Evolutionary conservation across 1,140 invertebrate genomes (phyloP), one percentile per base, ranked within the genome.

Genomic region (Magallana ariakensis): DNA sequence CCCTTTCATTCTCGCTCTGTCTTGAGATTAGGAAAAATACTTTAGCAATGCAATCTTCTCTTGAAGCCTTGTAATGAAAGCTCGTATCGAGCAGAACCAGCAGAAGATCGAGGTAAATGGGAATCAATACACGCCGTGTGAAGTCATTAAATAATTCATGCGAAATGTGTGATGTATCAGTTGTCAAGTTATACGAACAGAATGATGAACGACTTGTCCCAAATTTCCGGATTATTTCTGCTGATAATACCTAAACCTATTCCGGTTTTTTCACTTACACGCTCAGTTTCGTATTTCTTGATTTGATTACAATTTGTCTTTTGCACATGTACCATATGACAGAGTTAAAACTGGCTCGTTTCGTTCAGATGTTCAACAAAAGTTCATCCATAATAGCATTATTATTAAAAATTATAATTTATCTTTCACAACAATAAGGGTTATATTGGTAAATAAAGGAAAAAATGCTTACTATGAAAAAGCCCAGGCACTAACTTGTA

Each of bases 401-500:
- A 46, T 46, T 46, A 46, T 5, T 4, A 46, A 46, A 46, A 46
- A 46, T 46, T 46, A 2, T 46, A 5, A 46, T 46, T 4, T 46
- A 4, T 46, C 33, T 46, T 46, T 46, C 33, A 46, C 2, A 46
- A 46, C 5, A 46, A 4, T 46, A 46, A 2, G 33, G 33, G 33
- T 4, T 46, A 46, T 46, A n/a, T 46, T 46, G 33, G 5, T 4
- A 5, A 46, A 46, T 46, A 46, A 22, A 81, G 33, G 46, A 81
- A 16, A 9, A 26, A 82, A 19, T 53, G 33, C 92, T 92, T 93
- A 95, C 95, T 96, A 95, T 98, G 96, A 94, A 98, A 98, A 0
- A 99, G 95, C 10, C 97, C 97, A 60, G 98, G 98, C 80, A 99
- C 98, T 88, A 99, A 95, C 95, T 99, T 99, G 95, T 99, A 99